Base-by-base conservation (phyloP, 2,797 vertebrate species). In the Sciurus vulgaris region DNA sequence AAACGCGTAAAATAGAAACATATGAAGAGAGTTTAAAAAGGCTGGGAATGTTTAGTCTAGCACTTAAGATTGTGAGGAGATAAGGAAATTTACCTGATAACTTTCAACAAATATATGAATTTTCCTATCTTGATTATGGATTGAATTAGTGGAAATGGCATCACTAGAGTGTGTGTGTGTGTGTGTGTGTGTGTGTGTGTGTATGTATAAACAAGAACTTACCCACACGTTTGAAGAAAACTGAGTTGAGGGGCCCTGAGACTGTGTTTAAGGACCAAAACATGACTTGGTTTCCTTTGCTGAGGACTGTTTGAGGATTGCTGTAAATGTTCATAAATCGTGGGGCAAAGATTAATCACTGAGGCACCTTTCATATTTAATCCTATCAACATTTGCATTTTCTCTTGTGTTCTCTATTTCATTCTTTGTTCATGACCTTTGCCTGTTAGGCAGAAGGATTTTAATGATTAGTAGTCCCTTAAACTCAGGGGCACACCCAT, bases 51-150 rank as follows among this genome's bases (percentile, higher is more conserved):
- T 83, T 93, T 87, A 61, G 59, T 61, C 59, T 61, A 54, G 20
- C 38, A 67, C 86, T 92, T 82, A 89, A 54, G 30, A 72, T 49
- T 51, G 10, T 74, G 15, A 63, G 28, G 81, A 74, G 44, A 72
- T 73, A 86, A 83, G 35, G 9, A 76, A 51, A 91, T 94, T 84
- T 92, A 49, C 86, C 22, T 93, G 59, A 49, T 72, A 65, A 77
- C 63, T 89, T 95, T 84, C 81, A 35, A 69, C 10, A 77, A 91
- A 65, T 96, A 91, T 15, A 59, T 85, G 30, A 91, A 56, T 74
- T 70, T 61, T 88, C 14, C 28, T 59, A 0, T 93, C 30, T 86
- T 76, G 83, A 85, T 93, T 76, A 38, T 88, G 59, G 51, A 59
- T 95, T 74, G 28, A 76, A 28, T 91, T 65, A 91, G n/a, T 59